Percentiles rank a stretch among this genome's conserved stretches.
phyloP scores from a whole-genome alignment of 2,113 vertebrate species.

The Burhinus oedicnemus region DNA sequence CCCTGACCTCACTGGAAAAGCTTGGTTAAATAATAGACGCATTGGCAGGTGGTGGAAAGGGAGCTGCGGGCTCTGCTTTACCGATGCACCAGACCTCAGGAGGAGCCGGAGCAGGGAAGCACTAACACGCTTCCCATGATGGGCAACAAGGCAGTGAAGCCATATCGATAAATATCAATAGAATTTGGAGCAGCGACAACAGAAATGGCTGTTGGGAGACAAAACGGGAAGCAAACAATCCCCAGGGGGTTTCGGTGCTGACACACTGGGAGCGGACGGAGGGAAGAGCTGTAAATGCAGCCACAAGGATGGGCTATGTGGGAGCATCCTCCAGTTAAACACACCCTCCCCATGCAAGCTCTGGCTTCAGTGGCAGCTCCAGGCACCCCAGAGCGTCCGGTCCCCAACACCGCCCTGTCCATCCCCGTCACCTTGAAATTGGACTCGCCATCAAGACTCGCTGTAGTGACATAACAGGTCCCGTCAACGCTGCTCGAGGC shows the following conservation, averaged over 20 bases:
- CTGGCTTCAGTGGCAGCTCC: neutral
- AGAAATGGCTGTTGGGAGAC: neutral
- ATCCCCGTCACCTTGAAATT: constrained; percentile 89
- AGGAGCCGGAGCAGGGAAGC: neutral
- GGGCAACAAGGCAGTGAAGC: neutral
- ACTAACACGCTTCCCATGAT: rapidly evolving
- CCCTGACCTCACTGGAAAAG: neutral
- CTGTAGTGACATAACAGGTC: constrained; percentile 94
- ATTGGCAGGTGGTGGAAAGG: neutral
- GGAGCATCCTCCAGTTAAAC: neutral
- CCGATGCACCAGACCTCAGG: rapidly evolving
- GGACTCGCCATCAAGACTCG: constrained; percentile 96
- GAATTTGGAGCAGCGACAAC: neutral
- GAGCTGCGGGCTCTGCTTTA: neutral
- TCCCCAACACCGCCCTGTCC: rapidly evolving
- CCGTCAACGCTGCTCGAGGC: constrained; percentile 86
- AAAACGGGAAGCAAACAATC: neutral
- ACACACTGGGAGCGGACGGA: neutral
- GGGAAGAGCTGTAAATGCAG: neutral
- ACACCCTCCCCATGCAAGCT: neutral
- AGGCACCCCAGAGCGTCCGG: no score
- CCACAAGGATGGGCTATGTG: rapidly evolving
- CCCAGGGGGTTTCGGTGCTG: neutral
- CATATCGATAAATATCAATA: rapidly evolving
- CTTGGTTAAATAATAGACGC: neutral